These are phyloP conservation scores for Aphyosemion australe DNA, from an alignment of 2,113 vertebrate species.

Conservation along the genomic window DNA sequence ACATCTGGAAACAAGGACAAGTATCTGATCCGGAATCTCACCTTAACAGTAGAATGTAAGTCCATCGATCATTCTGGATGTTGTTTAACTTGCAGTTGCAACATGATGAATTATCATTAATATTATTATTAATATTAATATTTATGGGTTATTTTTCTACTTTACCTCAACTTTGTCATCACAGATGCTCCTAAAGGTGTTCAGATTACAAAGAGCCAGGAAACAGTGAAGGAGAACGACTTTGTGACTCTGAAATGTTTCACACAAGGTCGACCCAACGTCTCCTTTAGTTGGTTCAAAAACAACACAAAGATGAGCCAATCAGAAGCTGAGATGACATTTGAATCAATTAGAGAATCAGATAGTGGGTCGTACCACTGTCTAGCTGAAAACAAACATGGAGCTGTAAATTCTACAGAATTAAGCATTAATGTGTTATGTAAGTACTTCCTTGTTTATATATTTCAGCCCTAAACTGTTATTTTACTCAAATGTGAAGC, in stretches of 20 bases:
- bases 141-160: too few relatives aligned
- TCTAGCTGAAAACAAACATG: slow-evolving; percentile 30
- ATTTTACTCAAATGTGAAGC: too few relatives aligned
- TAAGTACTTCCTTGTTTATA: slow-evolving; percentile 51
- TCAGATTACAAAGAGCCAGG: rapidly evolving
- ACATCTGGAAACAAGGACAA: not conserved
- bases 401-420: rapidly evolving
- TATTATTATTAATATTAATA: too few relatives aligned
- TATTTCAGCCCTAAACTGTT: too few relatives aligned
- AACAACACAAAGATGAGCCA: rapidly evolving
- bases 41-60: slow-evolving; percentile 63
- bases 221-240: not conserved
- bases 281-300: slow-evolving; percentile 50
- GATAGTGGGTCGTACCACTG: slow-evolving; percentile 55
- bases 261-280: slow-evolving; percentile 33
- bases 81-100: too few relatives aligned
- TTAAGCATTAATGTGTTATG: slow-evolving; percentile 38
- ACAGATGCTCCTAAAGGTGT: slow-evolving; percentile 60
- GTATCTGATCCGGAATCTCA: slow-evolving; percentile 26
- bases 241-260: slow-evolving; percentile 49
- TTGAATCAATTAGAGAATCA: not conserved
- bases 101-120: too few relatives aligned
- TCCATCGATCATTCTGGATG: slow-evolving; percentile 1
- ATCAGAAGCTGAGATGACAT: rapidly evolving
- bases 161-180: not conserved